A percentile compares a stretch with the other conserved stretches of the same genome.
phyloP scores from a whole-genome alignment of 2,888 invertebrate species.

The Gastracanthus pulcherrimus region DNA sequence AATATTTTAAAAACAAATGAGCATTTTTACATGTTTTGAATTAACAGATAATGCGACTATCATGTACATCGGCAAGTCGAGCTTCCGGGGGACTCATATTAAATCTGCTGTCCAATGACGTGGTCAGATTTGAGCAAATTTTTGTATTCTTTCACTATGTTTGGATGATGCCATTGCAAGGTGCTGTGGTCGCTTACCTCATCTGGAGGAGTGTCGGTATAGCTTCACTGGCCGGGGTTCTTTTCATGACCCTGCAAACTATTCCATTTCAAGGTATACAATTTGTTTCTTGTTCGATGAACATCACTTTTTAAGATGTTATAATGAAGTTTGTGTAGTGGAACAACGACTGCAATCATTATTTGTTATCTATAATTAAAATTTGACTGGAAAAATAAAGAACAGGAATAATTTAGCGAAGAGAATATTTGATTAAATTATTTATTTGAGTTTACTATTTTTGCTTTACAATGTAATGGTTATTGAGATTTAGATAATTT shows the following conservation, averaged over 20 bases:
- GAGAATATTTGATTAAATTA: no score
- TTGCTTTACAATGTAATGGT: no score
- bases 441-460: no score
- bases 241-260: slow-evolving; percentile 79
- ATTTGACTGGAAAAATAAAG: no score
- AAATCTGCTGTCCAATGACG: slow-evolving; percentile 91
- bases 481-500: not conserved
- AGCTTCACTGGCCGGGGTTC: slow-evolving; percentile 82
- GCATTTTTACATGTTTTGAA: not conserved
- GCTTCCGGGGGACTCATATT: slow-evolving; percentile 86
- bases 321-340: no score
- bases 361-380: no score
- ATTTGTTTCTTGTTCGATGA: no score
- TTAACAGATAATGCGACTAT: slow-evolving; percentile 77
- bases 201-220: slow-evolving; percentile 80
- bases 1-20: no score
- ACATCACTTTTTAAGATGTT: no score
- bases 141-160: slow-evolving; percentile 86
- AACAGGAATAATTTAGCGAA: no score
- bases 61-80: slow-evolving; percentile 67
- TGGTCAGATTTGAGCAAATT: slow-evolving; percentile 87
- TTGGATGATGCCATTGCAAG: slow-evolving; percentile 89
- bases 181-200: slow-evolving; percentile 81
- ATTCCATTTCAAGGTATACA: slow-evolving; percentile 79
- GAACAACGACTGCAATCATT: no score